Conservation (phyloP, 2,888 invertebrate genomes). For the Sturmia bella region DNA sequence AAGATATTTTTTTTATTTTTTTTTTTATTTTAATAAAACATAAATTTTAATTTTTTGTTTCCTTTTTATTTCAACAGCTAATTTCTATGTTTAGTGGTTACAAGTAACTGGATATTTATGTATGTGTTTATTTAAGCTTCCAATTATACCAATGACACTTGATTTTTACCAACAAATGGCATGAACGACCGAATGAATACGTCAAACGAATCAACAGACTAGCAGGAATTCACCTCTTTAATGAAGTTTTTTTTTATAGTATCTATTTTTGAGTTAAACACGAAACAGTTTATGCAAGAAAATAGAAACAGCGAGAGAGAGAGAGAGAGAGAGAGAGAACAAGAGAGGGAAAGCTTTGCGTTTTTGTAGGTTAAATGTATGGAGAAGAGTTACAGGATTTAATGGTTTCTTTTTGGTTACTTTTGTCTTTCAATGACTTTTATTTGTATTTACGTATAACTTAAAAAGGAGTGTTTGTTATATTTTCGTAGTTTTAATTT, state of each 20-base stretch:
- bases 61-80: neutral
- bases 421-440: neutral
- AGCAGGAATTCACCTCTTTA: constrained; percentile 33
- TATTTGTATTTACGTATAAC: constrained; percentile 15
- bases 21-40: too few species aligned
- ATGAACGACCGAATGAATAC: constrained; percentile 2
- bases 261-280: neutral
- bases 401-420: constrained; percentile 1
- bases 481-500: constrained; percentile 37
- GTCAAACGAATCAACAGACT: constrained; percentile 1
- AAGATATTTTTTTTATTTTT: neutral
- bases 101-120: too few species aligned
- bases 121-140: neutral
- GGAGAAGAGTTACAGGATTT: constrained; percentile 13
- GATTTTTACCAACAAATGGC: constrained; percentile 41
- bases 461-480: constrained; percentile 1
- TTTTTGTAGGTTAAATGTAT: neutral
- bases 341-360: neutral
- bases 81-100: neutral
- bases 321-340: neutral
- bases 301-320: neutral
- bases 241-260: neutral
- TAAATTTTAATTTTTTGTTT: neutral
- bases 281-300: neutral
- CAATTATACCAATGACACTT: constrained; percentile 21